Conservation (phyloP, 2,113 vertebrate genomes). For the Syngnathus scovelli region DNA sequence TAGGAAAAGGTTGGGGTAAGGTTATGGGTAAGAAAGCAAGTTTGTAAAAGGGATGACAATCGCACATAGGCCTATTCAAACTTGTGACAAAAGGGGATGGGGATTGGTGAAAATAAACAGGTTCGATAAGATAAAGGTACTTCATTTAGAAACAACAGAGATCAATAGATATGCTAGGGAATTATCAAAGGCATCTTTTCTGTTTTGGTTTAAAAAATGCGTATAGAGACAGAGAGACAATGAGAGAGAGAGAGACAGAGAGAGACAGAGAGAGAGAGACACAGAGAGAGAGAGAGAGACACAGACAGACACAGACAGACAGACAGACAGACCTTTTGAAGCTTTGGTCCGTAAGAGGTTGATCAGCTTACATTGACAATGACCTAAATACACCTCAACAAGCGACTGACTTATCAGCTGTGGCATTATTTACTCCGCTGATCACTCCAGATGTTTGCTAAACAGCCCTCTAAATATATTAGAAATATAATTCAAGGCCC, state of each 20-base stretch:
- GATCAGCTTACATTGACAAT: slow-evolving; percentile 58
- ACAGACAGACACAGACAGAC: no score
- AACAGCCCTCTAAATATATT: slow-evolving; percentile 44
- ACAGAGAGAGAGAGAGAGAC: no score
- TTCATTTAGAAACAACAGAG: slow-evolving; percentile 11
- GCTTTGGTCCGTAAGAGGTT: slow-evolving; percentile 41
- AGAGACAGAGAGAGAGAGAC: no score
- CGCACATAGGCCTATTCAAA: slow-evolving; percentile 20
- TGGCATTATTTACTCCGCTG: slow-evolving; percentile 34
- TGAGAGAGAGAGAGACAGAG: no score
- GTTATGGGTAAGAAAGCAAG: slow-evolving; percentile 77
- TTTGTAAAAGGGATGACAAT: slow-evolving; percentile 44
- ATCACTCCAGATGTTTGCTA: slow-evolving; percentile 50
- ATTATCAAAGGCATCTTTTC: slow-evolving; percentile 5
- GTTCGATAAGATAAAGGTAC: neutral
- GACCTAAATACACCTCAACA: slow-evolving; percentile 57
- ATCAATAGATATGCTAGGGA: neutral
- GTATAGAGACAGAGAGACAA: slow-evolving; percentile 4
- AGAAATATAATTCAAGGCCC: slow-evolving; percentile 42
- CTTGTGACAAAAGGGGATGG: slow-evolving; percentile 16
- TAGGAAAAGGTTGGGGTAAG: slow-evolving; percentile 71
- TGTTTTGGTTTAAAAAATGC: slow-evolving; percentile 9
- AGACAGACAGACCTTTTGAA: slow-evolving; percentile 18
- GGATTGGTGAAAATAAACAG: neutral
- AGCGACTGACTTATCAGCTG: slow-evolving; percentile 45